phyloP scores from a whole-genome alignment of 2,113 vertebrate genomes.

The Callipepla squamata region DNA sequence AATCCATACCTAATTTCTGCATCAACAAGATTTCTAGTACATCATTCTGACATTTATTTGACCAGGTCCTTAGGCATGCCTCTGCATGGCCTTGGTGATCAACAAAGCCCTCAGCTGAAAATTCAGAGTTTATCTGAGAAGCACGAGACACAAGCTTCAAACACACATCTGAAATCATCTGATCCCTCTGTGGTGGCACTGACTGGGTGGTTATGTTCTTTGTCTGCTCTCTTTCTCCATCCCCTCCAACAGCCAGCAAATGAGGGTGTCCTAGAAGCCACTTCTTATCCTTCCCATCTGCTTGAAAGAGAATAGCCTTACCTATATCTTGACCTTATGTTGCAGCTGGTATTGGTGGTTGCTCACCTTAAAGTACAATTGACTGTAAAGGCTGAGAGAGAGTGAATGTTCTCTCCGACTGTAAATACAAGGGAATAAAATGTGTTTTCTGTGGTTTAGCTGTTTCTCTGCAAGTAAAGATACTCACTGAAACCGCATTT shows the following conservation, averaged over 20 bases:
- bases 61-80: not conserved
- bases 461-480: not conserved
- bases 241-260: not conserved
- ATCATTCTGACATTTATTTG: not conserved
- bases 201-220: not conserved
- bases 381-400: not conserved
- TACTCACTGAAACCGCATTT: not conserved
- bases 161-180: not conserved
- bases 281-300: not conserved
- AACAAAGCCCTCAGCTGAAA: not conserved
- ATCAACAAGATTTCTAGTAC: not conserved
- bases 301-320: not conserved
- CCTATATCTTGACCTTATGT: not conserved
- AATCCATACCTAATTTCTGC: not conserved
- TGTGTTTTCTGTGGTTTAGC: not conserved
- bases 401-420: not conserved
- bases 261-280: not conserved
- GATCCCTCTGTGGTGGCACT: not conserved
- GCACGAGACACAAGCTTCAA: not conserved
- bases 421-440: not conserved
- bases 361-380: not conserved
- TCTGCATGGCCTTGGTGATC: not conserved
- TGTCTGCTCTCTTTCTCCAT: not conserved
- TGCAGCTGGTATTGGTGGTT: fast-evolving
- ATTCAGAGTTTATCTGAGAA: not conserved